Base-by-base conservation (phyloP, 1,140 invertebrate genomes). In the Anoplolepis gracilipes region DNA sequence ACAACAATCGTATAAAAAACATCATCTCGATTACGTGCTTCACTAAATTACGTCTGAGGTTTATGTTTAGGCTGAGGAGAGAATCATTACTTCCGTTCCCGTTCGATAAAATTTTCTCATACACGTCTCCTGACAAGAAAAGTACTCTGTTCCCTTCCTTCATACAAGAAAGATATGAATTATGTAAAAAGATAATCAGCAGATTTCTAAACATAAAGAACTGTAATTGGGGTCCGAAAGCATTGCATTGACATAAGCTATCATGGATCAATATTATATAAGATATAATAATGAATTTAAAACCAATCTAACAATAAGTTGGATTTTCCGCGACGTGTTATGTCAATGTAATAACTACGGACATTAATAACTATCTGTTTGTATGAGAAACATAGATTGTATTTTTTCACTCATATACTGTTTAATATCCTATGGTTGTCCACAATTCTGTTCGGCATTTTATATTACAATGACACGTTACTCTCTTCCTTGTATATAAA, bases 381-480 rank as follows among this genome's bases (percentile, higher is more conserved):
- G 84, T 87, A 88, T 89, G 87, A 89, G 87, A 89, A 89, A 89
- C 88, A 89, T 89, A 89, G 84, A 89, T 75, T 89, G 84, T 89
- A 89, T 89, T 88, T 73, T 89, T 86, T 79, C 76, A 86, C 53
- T 89, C 85, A 79, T 86, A 61, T 88, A 75, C 82, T 88, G 59
- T 75, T 79, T 88, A 42, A 70, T 88, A 81, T 76, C 57, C 57
- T 85, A 88, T 67, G 64, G 75, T 89, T 88, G 64, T 85, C 87
- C 69, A 49, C 46, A 55, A 78, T 88, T 81, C 46, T 88, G 81
- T 86, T 85, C 70, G 78, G 78, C 79, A 89, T 76, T 89, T 86
- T 72, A 89, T 84, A 88, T 86, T 77, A 77, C 62, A 85, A 89
- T 85, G 87, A 89, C 64, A 88, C 64, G 70, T 89, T 59, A 82